phyloP scores from a whole-genome alignment of 2,888 invertebrate genomes.

The Catocala fraxini region DNA sequence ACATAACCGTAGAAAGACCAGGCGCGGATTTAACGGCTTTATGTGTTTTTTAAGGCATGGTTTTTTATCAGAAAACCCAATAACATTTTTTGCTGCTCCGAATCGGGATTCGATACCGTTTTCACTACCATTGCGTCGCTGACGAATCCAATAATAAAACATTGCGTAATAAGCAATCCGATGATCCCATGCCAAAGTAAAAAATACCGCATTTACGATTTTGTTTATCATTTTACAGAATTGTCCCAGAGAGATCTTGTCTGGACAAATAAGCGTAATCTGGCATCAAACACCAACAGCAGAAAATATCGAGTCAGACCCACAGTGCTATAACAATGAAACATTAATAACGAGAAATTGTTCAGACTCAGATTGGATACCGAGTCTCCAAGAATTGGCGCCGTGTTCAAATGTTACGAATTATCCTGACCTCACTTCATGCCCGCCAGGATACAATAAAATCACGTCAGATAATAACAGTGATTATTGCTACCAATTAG shows the following conservation, averaged over 20 bases:
- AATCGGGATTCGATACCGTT: too few relatives aligned
- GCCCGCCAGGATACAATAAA: constrained; percentile 72
- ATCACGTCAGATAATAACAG: constrained; percentile 63
- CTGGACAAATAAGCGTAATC: constrained; percentile 65
- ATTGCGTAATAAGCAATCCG: too few relatives aligned
- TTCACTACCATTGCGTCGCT: too few relatives aligned
- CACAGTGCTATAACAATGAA: constrained; percentile 67
- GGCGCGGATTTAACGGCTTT: too few relatives aligned
- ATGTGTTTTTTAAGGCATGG: too few relatives aligned
- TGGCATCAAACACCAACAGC: constrained; percentile 66
- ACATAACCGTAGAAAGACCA: too few relatives aligned
- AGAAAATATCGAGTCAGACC: constrained; percentile 67
- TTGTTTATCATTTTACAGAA: constrained; percentile 56
- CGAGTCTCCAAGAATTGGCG: constrained; percentile 57
- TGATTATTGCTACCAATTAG: constrained; percentile 73
- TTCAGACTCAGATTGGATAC: constrained; percentile 67
- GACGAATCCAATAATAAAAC: too few relatives aligned
- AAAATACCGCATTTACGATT: background rate
- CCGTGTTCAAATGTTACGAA: constrained; percentile 66
- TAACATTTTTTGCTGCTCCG: too few relatives aligned
- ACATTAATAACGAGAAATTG: constrained; percentile 70
- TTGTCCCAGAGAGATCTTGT: constrained; percentile 70
- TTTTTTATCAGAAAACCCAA: too few relatives aligned
- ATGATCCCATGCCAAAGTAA: too few relatives aligned
- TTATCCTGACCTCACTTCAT: constrained; percentile 62